phyloP scores from a whole-genome alignment of 2,113 vertebrate species.

The Camelus bactrianus region DNA sequence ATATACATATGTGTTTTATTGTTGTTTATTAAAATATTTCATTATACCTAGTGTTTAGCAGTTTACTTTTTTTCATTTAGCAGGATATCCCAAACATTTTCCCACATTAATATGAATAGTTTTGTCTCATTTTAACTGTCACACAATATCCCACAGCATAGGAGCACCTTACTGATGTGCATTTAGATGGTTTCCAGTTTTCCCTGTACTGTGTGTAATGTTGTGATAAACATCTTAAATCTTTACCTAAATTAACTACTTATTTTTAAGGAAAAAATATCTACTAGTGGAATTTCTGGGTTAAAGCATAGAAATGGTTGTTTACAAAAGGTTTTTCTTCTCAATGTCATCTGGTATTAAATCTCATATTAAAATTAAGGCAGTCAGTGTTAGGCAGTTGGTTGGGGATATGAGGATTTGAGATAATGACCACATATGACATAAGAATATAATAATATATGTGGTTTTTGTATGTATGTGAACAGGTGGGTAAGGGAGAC shows the following conservation, averaged over 20 bases:
- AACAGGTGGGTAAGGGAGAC: background rate
- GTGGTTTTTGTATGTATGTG: background rate
- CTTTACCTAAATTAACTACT: conserved; percentile 30
- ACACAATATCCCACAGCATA: background rate
- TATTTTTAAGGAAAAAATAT: background rate
- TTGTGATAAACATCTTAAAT: background rate
- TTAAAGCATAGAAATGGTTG: background rate
- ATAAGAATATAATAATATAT: background rate
- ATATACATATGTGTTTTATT: background rate
- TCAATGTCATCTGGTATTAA: background rate
- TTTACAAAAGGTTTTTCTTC: background rate
- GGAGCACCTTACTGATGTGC: background rate
- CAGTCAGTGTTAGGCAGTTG: background rate
- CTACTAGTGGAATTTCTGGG: background rate
- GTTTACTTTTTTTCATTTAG: conserved; percentile 8
- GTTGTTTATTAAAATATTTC: conserved; percentile 4
- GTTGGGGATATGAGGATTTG: background rate
- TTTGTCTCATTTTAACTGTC: background rate
- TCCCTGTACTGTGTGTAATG: background rate
- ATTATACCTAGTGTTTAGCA: background rate
- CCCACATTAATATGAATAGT: background rate
- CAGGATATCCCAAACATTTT: background rate
- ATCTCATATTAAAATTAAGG: conserved; percentile 45
- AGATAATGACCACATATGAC: background rate
- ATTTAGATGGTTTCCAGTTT: background rate